Conservation (phyloP, 2,888 invertebrate species). For the Philonicus albiceps region DNA sequence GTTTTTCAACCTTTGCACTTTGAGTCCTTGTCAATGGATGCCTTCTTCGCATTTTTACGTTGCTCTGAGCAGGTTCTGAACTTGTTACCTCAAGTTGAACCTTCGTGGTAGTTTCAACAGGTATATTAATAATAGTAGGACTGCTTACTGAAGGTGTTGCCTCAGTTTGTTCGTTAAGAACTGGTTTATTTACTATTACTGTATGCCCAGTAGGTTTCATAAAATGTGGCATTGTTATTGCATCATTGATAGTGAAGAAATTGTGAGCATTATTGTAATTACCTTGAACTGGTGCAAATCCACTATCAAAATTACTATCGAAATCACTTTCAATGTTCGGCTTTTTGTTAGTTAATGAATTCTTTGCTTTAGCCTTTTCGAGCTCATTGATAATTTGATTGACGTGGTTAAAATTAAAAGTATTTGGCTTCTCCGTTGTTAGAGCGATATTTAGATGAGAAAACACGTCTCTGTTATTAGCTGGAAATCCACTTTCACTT, state of each 20-base stretch:
- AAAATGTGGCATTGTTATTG: conserved; percentile 47
- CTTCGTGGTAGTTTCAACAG: neutral
- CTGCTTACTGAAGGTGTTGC: neutral
- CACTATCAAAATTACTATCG: neutral
- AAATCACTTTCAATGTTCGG: neutral
- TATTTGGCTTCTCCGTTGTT: neutral
- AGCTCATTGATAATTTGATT: neutral
- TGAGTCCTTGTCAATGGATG: neutral
- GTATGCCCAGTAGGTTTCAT: neutral
- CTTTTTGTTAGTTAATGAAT: neutral
- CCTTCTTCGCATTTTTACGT: neutral
- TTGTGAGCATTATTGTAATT: conserved; percentile 45
- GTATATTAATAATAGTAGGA: neutral
- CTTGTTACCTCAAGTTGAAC: neutral
- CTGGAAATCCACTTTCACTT: neutral
- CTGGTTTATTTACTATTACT: neutral
- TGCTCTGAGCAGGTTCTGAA: neutral
- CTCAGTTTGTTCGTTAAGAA: neutral
- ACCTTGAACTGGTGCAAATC: neutral
- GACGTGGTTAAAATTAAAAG: neutral
- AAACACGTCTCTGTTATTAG: neutral
- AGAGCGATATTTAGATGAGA: neutral
- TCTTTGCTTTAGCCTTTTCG: neutral
- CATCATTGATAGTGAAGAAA: conserved; percentile 52
- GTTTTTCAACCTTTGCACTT: neutral